Evolutionary conservation across 2,113 vertebrate species (phyloP).

Genomic region (Thunnus thynnus): DNA sequence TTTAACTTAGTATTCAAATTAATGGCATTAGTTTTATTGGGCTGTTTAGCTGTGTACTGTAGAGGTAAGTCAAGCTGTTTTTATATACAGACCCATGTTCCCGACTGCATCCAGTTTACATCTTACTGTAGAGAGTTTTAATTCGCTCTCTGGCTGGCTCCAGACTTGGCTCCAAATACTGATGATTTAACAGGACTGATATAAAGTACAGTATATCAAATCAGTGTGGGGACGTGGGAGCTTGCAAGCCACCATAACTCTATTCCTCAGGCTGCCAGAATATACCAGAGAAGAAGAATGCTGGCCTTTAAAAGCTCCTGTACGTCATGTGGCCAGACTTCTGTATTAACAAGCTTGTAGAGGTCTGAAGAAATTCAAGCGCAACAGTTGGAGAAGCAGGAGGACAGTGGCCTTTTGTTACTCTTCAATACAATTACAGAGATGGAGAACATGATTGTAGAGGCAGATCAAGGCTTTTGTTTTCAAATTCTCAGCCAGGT

Average conservation of each 20-base stretch:
- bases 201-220: constrained; percentile 30
- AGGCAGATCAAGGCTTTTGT: not conserved
- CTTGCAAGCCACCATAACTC: not conserved
- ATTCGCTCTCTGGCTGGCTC: constrained; percentile 15
- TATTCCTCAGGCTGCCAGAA: not conserved
- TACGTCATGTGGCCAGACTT: too few species aligned
- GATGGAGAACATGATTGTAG: not conserved
- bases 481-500: not conserved
- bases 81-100: not conserved
- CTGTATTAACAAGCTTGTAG: not conserved
- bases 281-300: not conserved
- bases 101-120: not conserved
- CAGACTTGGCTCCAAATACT: constrained; percentile 22
- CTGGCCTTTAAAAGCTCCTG: not conserved
- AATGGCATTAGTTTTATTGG: not conserved
- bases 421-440: not conserved
- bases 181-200: constrained; percentile 46
- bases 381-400: too few species aligned
- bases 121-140: constrained; percentile 20
- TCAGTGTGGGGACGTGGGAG: not conserved
- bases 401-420: not conserved
- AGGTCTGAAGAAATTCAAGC: not conserved
- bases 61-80: not conserved
- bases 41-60: not conserved
- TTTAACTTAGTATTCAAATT: not conserved